Conservation (phyloP, 1,140 invertebrate genomes). For the Micrasema longulum region DNA sequence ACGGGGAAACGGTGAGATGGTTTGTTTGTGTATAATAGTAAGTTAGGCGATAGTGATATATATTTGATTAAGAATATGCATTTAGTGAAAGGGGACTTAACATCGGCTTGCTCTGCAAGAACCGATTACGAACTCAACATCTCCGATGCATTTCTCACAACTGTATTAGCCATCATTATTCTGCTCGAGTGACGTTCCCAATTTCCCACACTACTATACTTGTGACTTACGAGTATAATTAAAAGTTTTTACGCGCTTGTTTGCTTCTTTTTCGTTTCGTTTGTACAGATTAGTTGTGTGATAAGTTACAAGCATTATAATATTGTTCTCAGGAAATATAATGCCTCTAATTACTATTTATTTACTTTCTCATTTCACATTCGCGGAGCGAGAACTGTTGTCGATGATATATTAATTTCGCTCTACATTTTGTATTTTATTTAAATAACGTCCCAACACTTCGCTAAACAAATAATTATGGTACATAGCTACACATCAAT, state of each 20-base stretch:
- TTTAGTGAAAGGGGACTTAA: constrained; percentile 9
- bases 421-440: no score
- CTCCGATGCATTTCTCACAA: constrained; percentile 29
- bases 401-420: neutral
- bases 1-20: no score
- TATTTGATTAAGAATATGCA: no score
- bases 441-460: no score
- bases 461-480: no score
- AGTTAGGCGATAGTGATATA: no score
- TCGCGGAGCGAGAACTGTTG: constrained; percentile 8
- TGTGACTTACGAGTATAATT: constrained; percentile 22
- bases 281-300: neutral
- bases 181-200: constrained; percentile 6
- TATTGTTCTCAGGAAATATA: constrained; percentile 28
- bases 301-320: constrained; percentile 23
- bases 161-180: neutral
- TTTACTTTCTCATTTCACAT: constrained; percentile 28
- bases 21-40: no score
- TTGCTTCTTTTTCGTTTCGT: constrained; percentile 1
- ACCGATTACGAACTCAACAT: neutral
- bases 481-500: no score
- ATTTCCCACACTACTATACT: neutral
- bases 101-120: neutral
- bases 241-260: constrained; percentile 15
- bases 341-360: constrained; percentile 19